Base-by-base conservation (phyloP, 2,113 vertebrate genomes). In the Pelusios castaneus region DNA sequence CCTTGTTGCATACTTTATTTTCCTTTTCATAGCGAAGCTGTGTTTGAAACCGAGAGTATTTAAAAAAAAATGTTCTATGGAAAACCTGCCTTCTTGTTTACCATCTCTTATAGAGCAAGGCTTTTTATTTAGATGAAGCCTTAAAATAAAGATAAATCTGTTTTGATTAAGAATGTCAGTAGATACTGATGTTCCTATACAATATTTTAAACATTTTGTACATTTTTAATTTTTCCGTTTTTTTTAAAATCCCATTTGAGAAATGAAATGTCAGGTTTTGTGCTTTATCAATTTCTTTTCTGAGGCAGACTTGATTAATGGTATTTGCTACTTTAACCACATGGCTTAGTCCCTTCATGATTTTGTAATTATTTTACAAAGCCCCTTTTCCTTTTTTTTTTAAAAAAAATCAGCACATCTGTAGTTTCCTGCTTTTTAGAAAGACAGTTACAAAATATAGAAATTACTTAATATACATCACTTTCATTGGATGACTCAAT, bases 341-440 rank as follows among this genome's bases (percentile, higher is more conserved):
- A 87, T 81, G n/a, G 47, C 80, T 95, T 89, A 34, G 19, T 95
- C 17, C 84, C 52, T 89, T 87, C 2, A 1, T 77, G 85, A 94
- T 87, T 86, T 47, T 86, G 21, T 25, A 70, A n/a, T 70, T n/a
- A 9, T 67, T n/a, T 19, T 67, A 67, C 16, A 67, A 67, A 67
- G 34, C 63, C n/a, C 31, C 91, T 92, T 92, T 96, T 89, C 31
- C 85, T 88, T 75, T 85, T 89, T 75, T 83, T 96, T 87, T n/a
- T n/a, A n/a, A n/a, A 94, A 95, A 85, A 96, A 97, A 70, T 91
- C 93, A 91, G 93, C 90, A 87, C 10, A 96, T 97, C 85, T 86
- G 55, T 82, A 83, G 85, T 92, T 95, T 89, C 45, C 92, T 96
- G 94, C 47, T 84, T 95, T 94, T 92, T 89, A 92, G 85, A 80